Base-by-base conservation (phyloP, 1,140 invertebrate genomes). In the Brachionus koreanus region DNA sequence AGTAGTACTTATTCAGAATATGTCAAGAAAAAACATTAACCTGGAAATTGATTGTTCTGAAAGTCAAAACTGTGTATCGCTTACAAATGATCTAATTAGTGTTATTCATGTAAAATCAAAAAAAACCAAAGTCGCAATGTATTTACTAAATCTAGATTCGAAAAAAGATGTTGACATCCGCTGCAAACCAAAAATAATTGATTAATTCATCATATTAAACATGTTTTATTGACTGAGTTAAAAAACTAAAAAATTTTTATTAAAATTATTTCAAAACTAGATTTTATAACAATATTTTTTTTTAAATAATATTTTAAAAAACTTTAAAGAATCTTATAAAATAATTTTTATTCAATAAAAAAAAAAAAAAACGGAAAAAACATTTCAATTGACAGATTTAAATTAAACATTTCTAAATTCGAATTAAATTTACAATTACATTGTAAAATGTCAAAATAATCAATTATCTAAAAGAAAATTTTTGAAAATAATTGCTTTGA, bases 31-130 rank as follows among this genome's bases (percentile, higher is more conserved):
- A 9, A 6, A 39, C 29, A 9, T 37, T 7, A 61, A 57, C 3
- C 23, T 79, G 13, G 46, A 33, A 23, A 42, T 79, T 9, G 46
- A 79, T 29, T 79, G 49, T 79, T 79, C 76, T 12, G 33, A 79
- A 42, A 79, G 76, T 43, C 46, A 79, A 79, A 79, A 79, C 23
- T 79, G 76, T 63, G 3, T 79, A 33, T 79, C 61, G 4, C 61
- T 61, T 65, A 19, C 29, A 35, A 61, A 39, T 12, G 29, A 79
- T 16, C 23, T 65, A n/a, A 61, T 19, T 6, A 79, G 19, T 39
- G n/a, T 25, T 16, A 25, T 79, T 43, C 9, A 61, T 10, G 16
- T 79, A 13, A 79, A 79, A 43, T 49, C 76, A 39, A 65, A 42
- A 5, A 57, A 43, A 79, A 65, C 2, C 5, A 79, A 79, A 43